Base-by-base conservation (phyloP, 2,888 invertebrate species). In the Eretmocerus hayati region DNA sequence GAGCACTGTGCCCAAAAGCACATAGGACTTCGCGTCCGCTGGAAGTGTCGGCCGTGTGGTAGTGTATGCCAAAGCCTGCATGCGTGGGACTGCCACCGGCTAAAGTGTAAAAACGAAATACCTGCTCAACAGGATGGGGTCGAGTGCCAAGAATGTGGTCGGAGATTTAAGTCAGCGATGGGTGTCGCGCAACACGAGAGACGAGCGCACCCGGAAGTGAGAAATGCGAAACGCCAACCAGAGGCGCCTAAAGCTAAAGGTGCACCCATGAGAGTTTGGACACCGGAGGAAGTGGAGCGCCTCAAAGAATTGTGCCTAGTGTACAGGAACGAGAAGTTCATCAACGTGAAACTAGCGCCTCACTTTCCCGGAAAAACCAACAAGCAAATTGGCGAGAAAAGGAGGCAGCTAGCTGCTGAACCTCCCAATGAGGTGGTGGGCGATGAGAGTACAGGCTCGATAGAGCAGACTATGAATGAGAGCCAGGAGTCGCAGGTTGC, bases 121-220 rank as follows among this genome's bases (percentile, higher is more conserved):
- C 6, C 11, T 26, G 26, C 6, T 2, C n/a, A 15, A 2, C 20
- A 23, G 5, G 9, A 2, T 2, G 23, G 35, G 6, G 22, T 16
- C 18, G 16, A 16, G 16, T 42, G 42, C 13, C 2, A 4, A 1
- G 16, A 16, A 8, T 42, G 42, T 18, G 22, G 5, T 2, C 19
- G 4, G 8, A 23, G 16, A 11, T 42, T 42, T 18, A 2, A 4
- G 6, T 22, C 35, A 16, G 5, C 18, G 8, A 13, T 22, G 1
- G 42, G 42, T 2, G 23, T 42, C 13, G 21, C 35, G 1, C 42
- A 42, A 9, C 35, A 42, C 18, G 42, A 42, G 23, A n/a, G 42
- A 19, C 35, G 23, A 2, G 23, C 22, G 13, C 42, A 42, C 22
- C 35, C 33, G 2, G 8, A 3, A 1, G 2, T 23, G 13, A 5